Evolutionary conservation across 1,140 invertebrate genomes (phyloP), one percentile per base, ranked within the genome.

Genomic region (Pectinophora gossypiella): DNA sequence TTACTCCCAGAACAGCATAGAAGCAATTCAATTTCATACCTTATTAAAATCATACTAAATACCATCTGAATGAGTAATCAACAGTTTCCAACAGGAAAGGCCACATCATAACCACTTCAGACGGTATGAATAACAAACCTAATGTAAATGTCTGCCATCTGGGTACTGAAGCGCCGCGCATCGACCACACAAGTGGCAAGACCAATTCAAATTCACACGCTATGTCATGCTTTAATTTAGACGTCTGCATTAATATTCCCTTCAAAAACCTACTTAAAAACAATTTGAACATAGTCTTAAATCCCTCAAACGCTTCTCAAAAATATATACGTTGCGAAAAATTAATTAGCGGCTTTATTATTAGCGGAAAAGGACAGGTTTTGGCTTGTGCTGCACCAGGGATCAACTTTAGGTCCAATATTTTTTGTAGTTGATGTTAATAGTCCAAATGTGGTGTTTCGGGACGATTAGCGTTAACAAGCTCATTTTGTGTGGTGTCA

Each of bases 141-240:
- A 32, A 32, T 32, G n/a, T 32, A 32, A 32, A 32, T n/a, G 27
- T 32, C 27, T 12, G 27, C 27, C 27, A 32, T 32, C 1, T 32
- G 27, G 27, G 9, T 32, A 32, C 27, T 32, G 27, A 32, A 9
- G 27, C 9, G 27, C 27, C 27, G 27, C 1, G n/a, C 6, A 9
- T n/a, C 27, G 36, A 40, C 36, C 36, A 40, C 36, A 40, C 36
- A 40, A 40, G 36, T 40, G 16, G 36, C 7, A 27, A 27, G 16
- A 40, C 16, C n/a, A 40, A 40, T 32, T 32, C n/a, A 1, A 40
- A 15, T 40, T 40, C 36, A 40, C 36, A 40, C 36, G 36, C 13
- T 40, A 6, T 40, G 36, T 40, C 36, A 40, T 18, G 15, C 36
- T 40, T 40, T 40, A 40, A 40, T 40, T 40, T 40, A 40, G 15